Percentiles rank a stretch among this genome's conserved stretches.
Evolutionary conservation across 2,113 vertebrate species (phyloP).

Genomic region (Oryzias woworae): DNA sequence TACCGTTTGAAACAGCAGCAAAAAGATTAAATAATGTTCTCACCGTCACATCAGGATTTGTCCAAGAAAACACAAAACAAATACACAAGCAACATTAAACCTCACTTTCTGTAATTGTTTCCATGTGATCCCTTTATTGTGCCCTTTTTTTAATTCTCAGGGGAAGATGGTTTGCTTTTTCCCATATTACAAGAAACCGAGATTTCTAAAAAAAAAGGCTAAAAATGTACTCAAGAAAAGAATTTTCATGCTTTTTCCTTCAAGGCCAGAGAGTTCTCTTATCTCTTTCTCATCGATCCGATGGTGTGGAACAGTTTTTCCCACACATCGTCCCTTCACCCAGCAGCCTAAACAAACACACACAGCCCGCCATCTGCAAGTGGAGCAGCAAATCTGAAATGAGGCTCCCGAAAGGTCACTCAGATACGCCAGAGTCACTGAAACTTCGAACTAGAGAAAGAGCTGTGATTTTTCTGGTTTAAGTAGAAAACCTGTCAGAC

Average conservation of each 20-base stretch:
- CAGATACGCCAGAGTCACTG: constrained; percentile 12
- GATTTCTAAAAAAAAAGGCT: constrained; percentile 25
- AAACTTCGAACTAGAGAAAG: constrained; percentile 3
- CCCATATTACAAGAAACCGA: constrained; percentile 43
- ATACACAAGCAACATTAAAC: neutral
- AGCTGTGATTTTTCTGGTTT: neutral
- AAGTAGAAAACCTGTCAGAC: constrained; percentile 1
- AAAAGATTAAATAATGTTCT: constrained; percentile 1
- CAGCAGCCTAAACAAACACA: constrained; percentile 71
- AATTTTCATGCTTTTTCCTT: constrained; percentile 56
- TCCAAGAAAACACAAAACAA: neutral
- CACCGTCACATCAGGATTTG: neutral
- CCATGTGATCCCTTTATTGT: neutral
- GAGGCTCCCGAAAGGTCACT: constrained; percentile 28
- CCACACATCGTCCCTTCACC: constrained; percentile 62
- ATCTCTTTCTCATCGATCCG: constrained; percentile 75
- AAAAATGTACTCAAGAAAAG: constrained; percentile 68
- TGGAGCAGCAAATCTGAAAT: constrained; percentile 31
- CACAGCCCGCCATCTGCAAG: constrained; percentile 53
- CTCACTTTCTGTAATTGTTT: neutral
- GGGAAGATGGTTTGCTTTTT: constrained; percentile 22
- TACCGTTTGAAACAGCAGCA: constrained; percentile 9
- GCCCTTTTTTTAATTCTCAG: neutral
- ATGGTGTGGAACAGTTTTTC: constrained; percentile 56
- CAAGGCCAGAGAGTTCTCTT: constrained; percentile 72